A percentile compares a stretch with the other conserved stretches of the same genome.
These are phyloP conservation scores for Astropecten irregularis DNA, from an alignment of 53 echinoderm and acorn worm species.

Conservation along the genomic window DNA sequence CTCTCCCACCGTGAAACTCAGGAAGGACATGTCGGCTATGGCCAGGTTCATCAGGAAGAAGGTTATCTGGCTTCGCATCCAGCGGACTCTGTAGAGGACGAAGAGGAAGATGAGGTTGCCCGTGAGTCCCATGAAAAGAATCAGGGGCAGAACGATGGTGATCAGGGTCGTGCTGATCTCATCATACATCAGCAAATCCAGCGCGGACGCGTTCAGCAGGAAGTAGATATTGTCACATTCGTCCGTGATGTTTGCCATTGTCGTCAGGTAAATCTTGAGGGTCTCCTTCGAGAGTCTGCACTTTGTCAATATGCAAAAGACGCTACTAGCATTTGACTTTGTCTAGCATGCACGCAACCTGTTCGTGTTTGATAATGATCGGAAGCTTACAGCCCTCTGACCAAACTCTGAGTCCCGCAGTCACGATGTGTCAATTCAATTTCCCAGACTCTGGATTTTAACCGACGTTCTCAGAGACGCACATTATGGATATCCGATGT, in stretches of 20 bases:
- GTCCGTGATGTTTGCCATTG: conserved; percentile 6
- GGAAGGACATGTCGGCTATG: conserved; percentile 75
- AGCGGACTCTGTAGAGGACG: conserved; percentile 79
- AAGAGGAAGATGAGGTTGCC: conserved; percentile 84
- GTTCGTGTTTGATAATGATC: too few species aligned
- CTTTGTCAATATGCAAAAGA: too few species aligned
- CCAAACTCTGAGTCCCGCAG: too few species aligned
- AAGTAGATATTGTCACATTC: background rate
- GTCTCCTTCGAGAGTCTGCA: too few species aligned
- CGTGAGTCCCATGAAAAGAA: conserved; percentile 69
- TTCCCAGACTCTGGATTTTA: too few species aligned
- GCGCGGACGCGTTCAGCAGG: conserved; percentile 10
- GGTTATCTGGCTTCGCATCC: conserved; percentile 82
- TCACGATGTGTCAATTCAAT: too few species aligned
- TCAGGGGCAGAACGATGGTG: conserved; percentile 70
- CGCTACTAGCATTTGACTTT: too few species aligned
- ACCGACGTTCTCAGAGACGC: too few species aligned
- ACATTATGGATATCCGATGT: too few species aligned
- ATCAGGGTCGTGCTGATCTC: conserved; percentile 17
- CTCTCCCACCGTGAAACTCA: conserved; percentile 75
- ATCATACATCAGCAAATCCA: background rate
- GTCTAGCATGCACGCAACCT: too few species aligned
- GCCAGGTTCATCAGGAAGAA: conserved; percentile 90
- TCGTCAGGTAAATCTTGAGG: too few species aligned
- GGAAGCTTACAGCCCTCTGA: too few species aligned